Percentiles rank a stretch among this genome's conserved stretches.
phyloP scores from a whole-genome alignment of 2,797 vertebrate genomes.

The Pipistrellus kuhlii region DNA sequence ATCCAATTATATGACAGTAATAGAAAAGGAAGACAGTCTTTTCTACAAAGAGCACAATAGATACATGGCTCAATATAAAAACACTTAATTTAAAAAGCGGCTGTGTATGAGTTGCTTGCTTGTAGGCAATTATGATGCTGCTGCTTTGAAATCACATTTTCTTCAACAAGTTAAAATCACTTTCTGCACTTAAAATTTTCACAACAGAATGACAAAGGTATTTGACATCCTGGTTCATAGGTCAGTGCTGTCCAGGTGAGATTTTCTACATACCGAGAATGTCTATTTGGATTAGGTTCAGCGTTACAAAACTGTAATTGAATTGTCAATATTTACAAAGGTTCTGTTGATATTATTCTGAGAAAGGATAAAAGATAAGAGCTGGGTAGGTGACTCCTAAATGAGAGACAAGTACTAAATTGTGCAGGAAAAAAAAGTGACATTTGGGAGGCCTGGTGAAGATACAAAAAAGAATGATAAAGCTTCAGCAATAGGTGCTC shows the following conservation, averaged over 20 bases:
- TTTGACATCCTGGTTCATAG: no score
- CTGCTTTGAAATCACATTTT: conserved; percentile 21
- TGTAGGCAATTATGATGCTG: not conserved
- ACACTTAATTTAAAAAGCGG: not conserved
- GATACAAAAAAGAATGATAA: not conserved
- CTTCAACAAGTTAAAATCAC: not conserved
- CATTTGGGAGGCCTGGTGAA: not conserved
- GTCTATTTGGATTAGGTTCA: not conserved
- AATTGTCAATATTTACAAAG: not conserved
- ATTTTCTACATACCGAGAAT: not conserved
- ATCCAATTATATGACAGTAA: not conserved
- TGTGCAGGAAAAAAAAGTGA: not conserved
- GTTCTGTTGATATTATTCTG: not conserved
- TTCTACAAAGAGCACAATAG: not conserved
- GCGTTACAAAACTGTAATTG: not conserved
- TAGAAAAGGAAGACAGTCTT: not conserved
- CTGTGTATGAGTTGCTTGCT: not conserved
- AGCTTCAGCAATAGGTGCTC: not conserved
- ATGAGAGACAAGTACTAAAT: not conserved
- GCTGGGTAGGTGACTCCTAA: not conserved
- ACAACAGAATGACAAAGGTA: not conserved
- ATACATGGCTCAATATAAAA: not conserved
- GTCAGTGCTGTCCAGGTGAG: no score
- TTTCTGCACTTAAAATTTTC: not conserved
- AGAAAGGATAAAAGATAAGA: not conserved